Conservation (phyloP, 2,888 invertebrate genomes). For the Halocaridina rubra region DNA sequence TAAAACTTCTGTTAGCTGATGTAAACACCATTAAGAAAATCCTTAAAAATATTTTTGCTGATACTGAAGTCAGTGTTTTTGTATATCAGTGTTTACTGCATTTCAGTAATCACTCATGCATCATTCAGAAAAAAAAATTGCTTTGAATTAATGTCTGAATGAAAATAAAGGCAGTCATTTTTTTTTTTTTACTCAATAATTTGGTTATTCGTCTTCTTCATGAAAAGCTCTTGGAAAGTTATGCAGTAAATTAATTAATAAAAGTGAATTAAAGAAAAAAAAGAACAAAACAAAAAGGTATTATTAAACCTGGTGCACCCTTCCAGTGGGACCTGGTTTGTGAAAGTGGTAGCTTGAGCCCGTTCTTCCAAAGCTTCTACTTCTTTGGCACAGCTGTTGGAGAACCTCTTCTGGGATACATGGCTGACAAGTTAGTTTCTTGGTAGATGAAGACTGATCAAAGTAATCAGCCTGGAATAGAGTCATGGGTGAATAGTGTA, state of each 20-base stretch:
- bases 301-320: constrained; percentile 29
- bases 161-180: background rate
- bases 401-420: constrained; percentile 38
- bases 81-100: too few species aligned
- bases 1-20: too few species aligned
- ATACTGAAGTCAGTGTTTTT: too few species aligned
- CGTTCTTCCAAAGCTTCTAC: constrained; percentile 60
- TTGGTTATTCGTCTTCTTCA: background rate
- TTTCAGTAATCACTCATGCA: too few species aligned
- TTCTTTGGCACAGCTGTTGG: constrained; percentile 53
- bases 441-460: background rate
- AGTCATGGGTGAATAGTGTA: too few species aligned
- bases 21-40: too few species aligned
- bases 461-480: too few species aligned
- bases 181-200: background rate
- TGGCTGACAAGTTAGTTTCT: constrained; percentile 46
- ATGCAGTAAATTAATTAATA: too few species aligned
- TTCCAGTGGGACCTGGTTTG: constrained; percentile 86
- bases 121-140: too few species aligned
- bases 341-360: constrained; percentile 70
- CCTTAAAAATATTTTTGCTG: too few species aligned
- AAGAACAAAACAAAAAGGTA: background rate
- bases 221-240: too few species aligned
- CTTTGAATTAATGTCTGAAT: background rate
- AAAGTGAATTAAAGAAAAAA: too few species aligned